Evolutionary conservation across 30 jellyfish, hydroid and myxozoan species (phyloP).

Genomic region (Hydractinia symbiolongicarpus): DNA sequence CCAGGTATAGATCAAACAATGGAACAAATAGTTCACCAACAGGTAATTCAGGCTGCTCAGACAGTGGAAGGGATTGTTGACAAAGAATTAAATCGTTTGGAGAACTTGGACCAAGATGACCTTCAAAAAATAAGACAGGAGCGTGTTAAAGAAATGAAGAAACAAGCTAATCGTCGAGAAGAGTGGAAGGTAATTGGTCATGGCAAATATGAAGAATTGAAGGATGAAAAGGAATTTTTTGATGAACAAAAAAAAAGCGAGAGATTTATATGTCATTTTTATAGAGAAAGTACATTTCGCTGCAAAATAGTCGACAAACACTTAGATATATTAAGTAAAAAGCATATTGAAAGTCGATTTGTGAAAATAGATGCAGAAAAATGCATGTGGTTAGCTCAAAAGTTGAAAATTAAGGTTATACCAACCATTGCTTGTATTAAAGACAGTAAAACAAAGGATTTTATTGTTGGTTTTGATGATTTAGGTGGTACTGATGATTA

Average conservation of each 20-base stretch:
- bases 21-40: slow-evolving; percentile 47
- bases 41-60: slow-evolving; percentile 80
- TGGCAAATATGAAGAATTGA: slow-evolving; percentile 80
- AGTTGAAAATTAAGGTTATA: slow-evolving; percentile 69
- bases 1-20: not conserved
- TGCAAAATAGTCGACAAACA: slow-evolving; percentile 92
- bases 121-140: slow-evolving; percentile 60
- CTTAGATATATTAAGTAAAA: slow-evolving; percentile 60
- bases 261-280: slow-evolving; percentile 88
- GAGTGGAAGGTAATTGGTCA: slow-evolving; percentile 89
- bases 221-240: slow-evolving; percentile 89
- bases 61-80: slow-evolving; percentile 83
- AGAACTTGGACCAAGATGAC: slow-evolving; percentile 76
- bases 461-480: slow-evolving; percentile 95
- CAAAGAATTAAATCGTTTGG: slow-evolving; percentile 78
- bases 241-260: slow-evolving; percentile 87
- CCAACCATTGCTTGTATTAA: slow-evolving; percentile 81
- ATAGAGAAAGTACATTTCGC: slow-evolving; percentile 87
- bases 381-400: slow-evolving; percentile 84
- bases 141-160: slow-evolving; percentile 71
- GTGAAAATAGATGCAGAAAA: slow-evolving; percentile 86
- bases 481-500: slow-evolving; percentile 96
- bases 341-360: slow-evolving; percentile 82
- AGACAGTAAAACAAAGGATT: slow-evolving; percentile 92
- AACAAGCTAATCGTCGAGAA: slow-evolving; percentile 63